Conservation (phyloP, 2,888 invertebrate species). For the Eumerus sabulonum region DNA sequence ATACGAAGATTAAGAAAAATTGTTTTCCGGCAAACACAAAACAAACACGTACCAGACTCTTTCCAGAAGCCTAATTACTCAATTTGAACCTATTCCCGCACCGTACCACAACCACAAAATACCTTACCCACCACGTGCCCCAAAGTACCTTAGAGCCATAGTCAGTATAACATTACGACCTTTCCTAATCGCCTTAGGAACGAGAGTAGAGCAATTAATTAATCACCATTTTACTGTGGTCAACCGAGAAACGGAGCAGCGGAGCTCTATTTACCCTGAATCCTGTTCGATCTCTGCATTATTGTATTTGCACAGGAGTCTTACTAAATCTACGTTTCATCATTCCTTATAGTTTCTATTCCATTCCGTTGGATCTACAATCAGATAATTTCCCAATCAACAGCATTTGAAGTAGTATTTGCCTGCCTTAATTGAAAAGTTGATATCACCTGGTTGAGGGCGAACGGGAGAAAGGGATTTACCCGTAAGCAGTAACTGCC, state of each 20-base stretch:
- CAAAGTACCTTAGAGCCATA: slow-evolving; percentile 2
- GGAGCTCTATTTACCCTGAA: no score
- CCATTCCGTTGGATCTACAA: slow-evolving; percentile 14
- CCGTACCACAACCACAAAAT: slow-evolving; percentile 1
- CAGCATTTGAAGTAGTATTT: slow-evolving; percentile 12
- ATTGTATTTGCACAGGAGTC: slow-evolving; percentile 1
- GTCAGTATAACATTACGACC: background rate
- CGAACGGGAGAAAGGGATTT: background rate
- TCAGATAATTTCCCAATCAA: slow-evolving; percentile 41
- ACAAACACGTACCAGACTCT: slow-evolving; percentile 7
- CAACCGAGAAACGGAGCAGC: no score
- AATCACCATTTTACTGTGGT: slow-evolving; percentile 12
- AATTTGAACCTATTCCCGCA: slow-evolving; percentile 12
- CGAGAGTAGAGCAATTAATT: background rate
- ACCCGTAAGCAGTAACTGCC: background rate
- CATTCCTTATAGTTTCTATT: slow-evolving; percentile 21
- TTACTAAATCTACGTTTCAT: slow-evolving; percentile 13
- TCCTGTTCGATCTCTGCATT: background rate
- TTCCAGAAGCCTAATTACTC: background rate
- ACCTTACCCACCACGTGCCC: background rate
- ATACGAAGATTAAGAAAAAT: no score
- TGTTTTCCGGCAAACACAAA: background rate
- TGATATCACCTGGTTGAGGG: slow-evolving; percentile 30
- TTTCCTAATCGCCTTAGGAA: background rate
- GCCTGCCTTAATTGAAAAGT: slow-evolving; percentile 16